Base-by-base conservation (phyloP, 2,888 invertebrate genomes). In the Polymixis flavicincta region DNA sequence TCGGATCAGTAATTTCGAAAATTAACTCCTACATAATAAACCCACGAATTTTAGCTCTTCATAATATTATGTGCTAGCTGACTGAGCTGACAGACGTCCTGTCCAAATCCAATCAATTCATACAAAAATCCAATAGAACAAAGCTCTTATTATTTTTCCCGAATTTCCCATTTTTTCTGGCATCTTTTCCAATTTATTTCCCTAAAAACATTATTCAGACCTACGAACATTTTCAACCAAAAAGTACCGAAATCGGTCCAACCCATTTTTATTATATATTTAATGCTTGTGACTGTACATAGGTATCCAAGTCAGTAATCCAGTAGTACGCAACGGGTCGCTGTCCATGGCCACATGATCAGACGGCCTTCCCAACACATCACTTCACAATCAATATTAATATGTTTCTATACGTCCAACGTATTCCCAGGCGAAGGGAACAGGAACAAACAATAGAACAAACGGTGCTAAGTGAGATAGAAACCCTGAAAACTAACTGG, bases 371-470 rank as follows among this genome's bases (percentile, higher is more conserved):
- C 84, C 79, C 65, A 28, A 22, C 72, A 69, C 79, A 74, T 82
- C 84, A 78, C 73, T 63, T 50, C 76, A 82, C 86, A 75, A 85
- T 85, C 79, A 82, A 85, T 84, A 85, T 85, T 82, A 85, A 85
- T 85, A 75, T 71, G 64, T 60, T 71, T 79, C 48, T 76, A 57
- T 65, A 75, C 32, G 60, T 50, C 54, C 60, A 66, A 63, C 52
- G 71, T 69, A 71, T 84, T 74, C 85, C 66, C 72, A 74, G 48
- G 32, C 72, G 42, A 73, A 73, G 71, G 71, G 71, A 68, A 70
- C 82, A 57, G 79, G 83, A 80, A 70, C 59, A 37, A 57, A 76
- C 76, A 64, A 76, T 64, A 63, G 32, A 80, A 80, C 71, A 57
- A 76, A 77, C 59, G 64, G n/a, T 69, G 59, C 52, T 76, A 71